These are phyloP conservation scores for Onychostruthus taczanowskii DNA, from an alignment of 2,113 vertebrate genomes.

Conservation along the genomic window DNA sequence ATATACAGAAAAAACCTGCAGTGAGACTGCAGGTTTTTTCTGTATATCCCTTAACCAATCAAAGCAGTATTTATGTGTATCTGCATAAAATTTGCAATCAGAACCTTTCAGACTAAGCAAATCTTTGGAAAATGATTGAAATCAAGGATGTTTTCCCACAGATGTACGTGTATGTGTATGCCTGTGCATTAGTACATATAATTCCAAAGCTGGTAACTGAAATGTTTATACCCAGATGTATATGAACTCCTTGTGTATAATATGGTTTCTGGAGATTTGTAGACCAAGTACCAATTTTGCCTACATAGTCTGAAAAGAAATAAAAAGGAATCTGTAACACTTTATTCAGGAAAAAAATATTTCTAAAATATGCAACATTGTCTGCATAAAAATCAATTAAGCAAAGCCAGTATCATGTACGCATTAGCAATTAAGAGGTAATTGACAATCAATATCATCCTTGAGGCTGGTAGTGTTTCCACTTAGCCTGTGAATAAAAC, in stretches of 20 bases:
- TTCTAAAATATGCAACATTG: background rate
- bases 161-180: background rate
- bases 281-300: background rate
- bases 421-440: background rate
- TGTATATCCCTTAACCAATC: background rate
- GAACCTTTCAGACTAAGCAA: background rate
- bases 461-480: background rate
- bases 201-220: background rate
- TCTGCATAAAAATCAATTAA: background rate
- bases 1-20: no score
- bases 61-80: background rate
- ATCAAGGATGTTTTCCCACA: slow-evolving; percentile 39
- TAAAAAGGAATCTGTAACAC: background rate
- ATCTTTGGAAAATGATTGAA: slow-evolving; percentile 15
- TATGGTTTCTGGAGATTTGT: background rate
- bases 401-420: background rate
- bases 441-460: background rate
- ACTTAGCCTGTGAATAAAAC: background rate
- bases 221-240: background rate
- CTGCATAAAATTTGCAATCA: slow-evolving; percentile 35
- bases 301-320: background rate
- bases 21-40: background rate
- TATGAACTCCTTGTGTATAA: background rate
- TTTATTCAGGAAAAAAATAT: background rate
- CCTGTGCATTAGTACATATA: background rate